Conservation (phyloP, 2,888 invertebrate species). For the Gandaritis pyraliata region DNA sequence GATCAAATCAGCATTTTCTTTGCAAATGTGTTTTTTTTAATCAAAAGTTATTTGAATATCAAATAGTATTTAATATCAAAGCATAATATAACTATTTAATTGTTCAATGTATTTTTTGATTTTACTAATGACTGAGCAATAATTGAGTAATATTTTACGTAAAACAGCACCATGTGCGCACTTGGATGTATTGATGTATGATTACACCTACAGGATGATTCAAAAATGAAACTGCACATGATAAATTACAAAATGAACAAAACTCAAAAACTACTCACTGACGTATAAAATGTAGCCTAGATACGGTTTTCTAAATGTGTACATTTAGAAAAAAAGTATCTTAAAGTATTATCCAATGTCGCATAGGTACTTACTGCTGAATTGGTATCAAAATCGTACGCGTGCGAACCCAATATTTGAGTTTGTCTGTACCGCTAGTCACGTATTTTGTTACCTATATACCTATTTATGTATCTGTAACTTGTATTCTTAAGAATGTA, state of each 20-base stretch:
- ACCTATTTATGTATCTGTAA: constrained; percentile 81
- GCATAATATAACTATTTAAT: background rate
- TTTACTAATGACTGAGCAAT: background rate
- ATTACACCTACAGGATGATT: too few relatives aligned
- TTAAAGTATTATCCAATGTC: background rate
- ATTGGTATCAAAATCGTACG: constrained; percentile 35
- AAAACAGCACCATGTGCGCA: too few relatives aligned
- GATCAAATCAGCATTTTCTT: background rate
- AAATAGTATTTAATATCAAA: background rate
- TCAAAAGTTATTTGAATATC: background rate
- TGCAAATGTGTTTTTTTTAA: background rate
- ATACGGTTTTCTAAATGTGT: too few relatives aligned
- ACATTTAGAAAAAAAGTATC: too few relatives aligned
- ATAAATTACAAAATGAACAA: too few relatives aligned
- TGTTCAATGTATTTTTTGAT: background rate
- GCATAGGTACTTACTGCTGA: constrained; percentile 2
- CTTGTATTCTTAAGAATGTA: constrained; percentile 77
- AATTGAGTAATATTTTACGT: background rate
- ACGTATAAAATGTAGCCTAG: too few relatives aligned
- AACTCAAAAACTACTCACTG: too few relatives aligned
- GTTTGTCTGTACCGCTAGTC: constrained; percentile 77
- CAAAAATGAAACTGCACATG: too few relatives aligned
- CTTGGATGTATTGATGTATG: background rate
- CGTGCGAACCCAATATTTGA: constrained; percentile 22
- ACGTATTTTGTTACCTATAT: constrained; percentile 83